Percentiles rank a stretch among this genome's conserved stretches.
Conservation (phyloP, 2,888 invertebrate genomes). For the Ethmia dodecea region DNA sequence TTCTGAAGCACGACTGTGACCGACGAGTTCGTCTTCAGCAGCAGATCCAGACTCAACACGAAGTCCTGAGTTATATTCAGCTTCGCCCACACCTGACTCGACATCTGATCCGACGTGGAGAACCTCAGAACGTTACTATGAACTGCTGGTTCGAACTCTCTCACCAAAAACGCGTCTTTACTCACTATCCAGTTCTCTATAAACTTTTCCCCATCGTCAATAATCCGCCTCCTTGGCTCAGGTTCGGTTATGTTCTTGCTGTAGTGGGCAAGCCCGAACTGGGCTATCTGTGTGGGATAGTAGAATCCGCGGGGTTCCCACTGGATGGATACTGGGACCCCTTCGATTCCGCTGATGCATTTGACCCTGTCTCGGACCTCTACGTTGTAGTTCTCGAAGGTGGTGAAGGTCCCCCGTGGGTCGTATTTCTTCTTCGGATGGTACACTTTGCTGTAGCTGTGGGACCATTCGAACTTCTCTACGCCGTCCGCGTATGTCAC, state of each 20-base stretch:
- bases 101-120: constrained; percentile 82
- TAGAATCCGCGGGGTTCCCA: constrained; percentile 98
- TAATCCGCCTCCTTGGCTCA: constrained; percentile 81
- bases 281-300: constrained; percentile 99
- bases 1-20: constrained; percentile 86
- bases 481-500: constrained; percentile 83
- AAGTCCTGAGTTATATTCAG: constrained; percentile 78
- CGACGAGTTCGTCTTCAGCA: constrained; percentile 87
- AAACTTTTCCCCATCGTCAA: constrained; percentile 87
- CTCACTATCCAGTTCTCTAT: constrained; percentile 85
- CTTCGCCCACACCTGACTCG: constrained; percentile 83
- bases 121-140: constrained; percentile 84
- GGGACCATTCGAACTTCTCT: constrained; percentile 96
- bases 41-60: constrained; percentile 85
- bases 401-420: constrained; percentile 94
- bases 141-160: constrained; percentile 77
- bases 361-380: constrained; percentile 97
- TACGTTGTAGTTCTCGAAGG: constrained; percentile 98
- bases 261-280: constrained; percentile 98
- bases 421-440: constrained; percentile 93
- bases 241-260: constrained; percentile 95
- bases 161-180: constrained; percentile 80
- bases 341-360: constrained; percentile 95
- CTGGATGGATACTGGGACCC: constrained; percentile 97
- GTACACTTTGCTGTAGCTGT: constrained; percentile 95